Base-by-base conservation (phyloP, 2,888 invertebrate genomes). In the Spodoptera exigua region DNA sequence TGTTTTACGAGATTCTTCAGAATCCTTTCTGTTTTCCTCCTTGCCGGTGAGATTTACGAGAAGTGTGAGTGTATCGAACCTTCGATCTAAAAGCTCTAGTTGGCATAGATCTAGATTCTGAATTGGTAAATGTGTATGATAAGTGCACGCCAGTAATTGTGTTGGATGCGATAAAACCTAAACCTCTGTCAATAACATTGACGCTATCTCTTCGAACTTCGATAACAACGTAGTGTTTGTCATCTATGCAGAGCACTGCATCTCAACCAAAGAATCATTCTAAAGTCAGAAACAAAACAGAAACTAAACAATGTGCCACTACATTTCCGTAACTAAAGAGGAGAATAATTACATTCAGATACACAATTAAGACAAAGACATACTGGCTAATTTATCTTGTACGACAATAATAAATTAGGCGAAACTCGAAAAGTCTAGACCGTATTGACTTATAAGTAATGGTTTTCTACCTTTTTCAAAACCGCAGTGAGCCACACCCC, bases 341-440 rank as follows among this genome's bases (percentile, higher is more conserved):
- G 3, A 32, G 13, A 21, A 0, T 10, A 12, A 35, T 21, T 12
- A 11, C 35, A 18, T 13, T 21, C 10, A 13, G n/a, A 34, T 21
- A 66, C 41, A 13, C 12, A 16, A 35, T 21, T 34, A 34, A 44
- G 18, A 36, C 36, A 53, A 12, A 43, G n/a, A 16, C 13, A 43
- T 67, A 61, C 46, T 44, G n/a, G 43, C 27, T 27, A 27, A 27
- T 21, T n/a, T 32, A 2, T 46, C 37, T 49, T 41, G 17, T 16
- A 9, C 12, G 2, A 10, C 35, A 47, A 17, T 18, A 51, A 66
- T 72, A 57, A 51, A 66, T 73, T n/a, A 54, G 47, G 60, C 34
- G 37, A 41, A 45, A 48, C 27, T 13, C 43, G 36, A 51, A 68
- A 68, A 52, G 69, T 69, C 69, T 69, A 73, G 68, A 69, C 68